Evolutionary conservation across 2,113 vertebrate genomes (phyloP).

Genomic region (Podilymbus podiceps): DNA sequence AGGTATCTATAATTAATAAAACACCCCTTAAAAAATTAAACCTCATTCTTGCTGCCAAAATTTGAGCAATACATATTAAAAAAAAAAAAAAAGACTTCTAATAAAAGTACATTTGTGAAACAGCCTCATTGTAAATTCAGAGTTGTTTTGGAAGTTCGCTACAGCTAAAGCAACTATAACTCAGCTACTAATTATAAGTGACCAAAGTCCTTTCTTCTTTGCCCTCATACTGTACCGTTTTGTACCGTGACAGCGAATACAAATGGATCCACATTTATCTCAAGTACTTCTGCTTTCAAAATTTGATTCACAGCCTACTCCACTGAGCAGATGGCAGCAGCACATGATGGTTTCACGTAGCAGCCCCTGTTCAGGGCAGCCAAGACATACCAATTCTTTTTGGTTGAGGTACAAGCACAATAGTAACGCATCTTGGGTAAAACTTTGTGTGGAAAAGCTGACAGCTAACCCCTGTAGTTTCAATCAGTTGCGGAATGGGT

Average conservation of each 20-base stretch:
- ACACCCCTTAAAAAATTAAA: slow-evolving; percentile 20
- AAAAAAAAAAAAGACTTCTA: neutral
- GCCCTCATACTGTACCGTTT: neutral
- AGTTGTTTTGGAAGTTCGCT: neutral
- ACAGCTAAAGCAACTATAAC: neutral
- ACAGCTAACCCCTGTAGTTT: neutral
- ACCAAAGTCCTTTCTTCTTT: neutral
- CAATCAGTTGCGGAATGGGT: neutral
- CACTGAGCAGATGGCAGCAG: neutral
- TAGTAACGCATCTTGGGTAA: neutral
- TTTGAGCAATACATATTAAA: neutral
- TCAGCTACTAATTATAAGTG: neutral
- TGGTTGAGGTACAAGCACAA: slow-evolving; percentile 18
- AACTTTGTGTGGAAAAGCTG: neutral
- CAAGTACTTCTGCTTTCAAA: slow-evolving; percentile 26
- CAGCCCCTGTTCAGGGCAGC: neutral
- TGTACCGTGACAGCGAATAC: neutral
- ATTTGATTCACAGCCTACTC: slow-evolving; percentile 2
- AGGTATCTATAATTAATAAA: neutral
- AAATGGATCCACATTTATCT: neutral
- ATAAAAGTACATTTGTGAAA: neutral
- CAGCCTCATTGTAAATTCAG: neutral
- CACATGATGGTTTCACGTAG: neutral
- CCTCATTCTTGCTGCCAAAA: neutral
- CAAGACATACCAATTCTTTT: neutral